These are phyloP conservation scores for Petrolisthes cinctipes DNA, from an alignment of 2,888 invertebrate genomes.

Conservation along the genomic window DNA sequence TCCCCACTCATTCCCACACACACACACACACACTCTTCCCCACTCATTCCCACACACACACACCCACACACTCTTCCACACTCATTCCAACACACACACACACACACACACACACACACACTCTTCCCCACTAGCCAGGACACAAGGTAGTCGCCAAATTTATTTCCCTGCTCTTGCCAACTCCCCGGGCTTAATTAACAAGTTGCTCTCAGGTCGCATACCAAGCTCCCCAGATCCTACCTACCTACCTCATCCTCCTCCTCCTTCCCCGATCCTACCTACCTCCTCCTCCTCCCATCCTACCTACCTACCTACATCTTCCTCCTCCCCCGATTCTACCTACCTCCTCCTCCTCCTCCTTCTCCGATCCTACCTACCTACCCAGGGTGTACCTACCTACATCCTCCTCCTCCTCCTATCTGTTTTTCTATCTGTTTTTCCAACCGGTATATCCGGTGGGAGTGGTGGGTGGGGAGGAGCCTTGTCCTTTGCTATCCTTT, in stretches of 20 bases:
- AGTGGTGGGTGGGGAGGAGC: no score
- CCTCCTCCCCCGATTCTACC: not conserved
- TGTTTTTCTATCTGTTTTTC: no score
- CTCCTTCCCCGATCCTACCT: not conserved
- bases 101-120: not conserved
- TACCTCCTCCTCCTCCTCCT: not conserved
- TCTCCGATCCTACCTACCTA: no score
- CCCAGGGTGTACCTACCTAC: no score
- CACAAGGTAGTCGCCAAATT: conserved; percentile 38
- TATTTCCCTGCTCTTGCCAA: conserved; percentile 36
- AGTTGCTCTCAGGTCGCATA: conserved; percentile 46
- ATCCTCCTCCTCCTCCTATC: no score
- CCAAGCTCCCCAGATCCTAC: conserved; percentile 14
- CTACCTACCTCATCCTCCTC: not conserved
- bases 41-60: no score
- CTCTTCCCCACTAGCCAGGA: not conserved
- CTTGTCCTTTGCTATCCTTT: no score
- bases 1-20: no score
- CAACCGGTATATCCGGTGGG: no score
- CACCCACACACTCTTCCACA: no score
- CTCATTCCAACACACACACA: not conserved
- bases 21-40: no score
- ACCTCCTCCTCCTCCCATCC: not conserved
- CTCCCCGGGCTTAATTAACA: conserved; percentile 44
- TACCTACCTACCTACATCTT: not conserved